Conservation (phyloP, 2,888 invertebrate species). For the Tromatobia lineatoria region DNA sequence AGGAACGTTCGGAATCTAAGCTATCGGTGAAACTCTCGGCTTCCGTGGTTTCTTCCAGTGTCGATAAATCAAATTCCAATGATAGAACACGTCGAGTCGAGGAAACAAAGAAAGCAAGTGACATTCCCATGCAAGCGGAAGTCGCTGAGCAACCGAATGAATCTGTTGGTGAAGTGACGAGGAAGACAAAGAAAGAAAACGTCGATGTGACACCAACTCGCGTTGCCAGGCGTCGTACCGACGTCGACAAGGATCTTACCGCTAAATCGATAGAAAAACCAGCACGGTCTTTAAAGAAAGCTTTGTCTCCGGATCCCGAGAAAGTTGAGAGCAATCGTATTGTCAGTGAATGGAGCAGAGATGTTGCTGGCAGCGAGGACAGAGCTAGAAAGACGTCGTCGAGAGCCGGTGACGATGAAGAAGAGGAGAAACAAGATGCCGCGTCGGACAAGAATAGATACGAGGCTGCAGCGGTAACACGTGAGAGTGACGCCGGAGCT, state of each 20-base stretch:
- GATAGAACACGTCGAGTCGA: neutral
- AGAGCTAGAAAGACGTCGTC: conserved; percentile 36
- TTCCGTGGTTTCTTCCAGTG: neutral
- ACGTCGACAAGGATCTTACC: conserved; percentile 33
- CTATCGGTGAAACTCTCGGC: neutral
- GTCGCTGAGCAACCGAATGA: conserved; percentile 10
- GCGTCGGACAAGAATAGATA: conserved; percentile 63
- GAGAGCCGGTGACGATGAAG: conserved; percentile 14
- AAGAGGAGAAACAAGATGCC: conserved; percentile 34
- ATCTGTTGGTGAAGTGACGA: neutral
- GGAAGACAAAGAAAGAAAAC: conserved; percentile 6
- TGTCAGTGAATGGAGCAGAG: conserved; percentile 17
- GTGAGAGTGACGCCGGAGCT: conserved; percentile 44
- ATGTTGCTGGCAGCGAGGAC: neutral
- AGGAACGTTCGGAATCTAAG: conserved; percentile 40
- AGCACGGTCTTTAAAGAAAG: conserved; percentile 4
- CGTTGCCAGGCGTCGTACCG: conserved; percentile 20
- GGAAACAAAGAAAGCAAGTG: conserved; percentile 10
- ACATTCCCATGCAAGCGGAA: neutral
- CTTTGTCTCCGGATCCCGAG: conserved; percentile 31
- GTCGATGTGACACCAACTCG: neutral
- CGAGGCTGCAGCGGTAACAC: conserved; percentile 43
- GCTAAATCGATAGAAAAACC: conserved; percentile 12
- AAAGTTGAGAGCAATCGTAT: conserved; percentile 1
- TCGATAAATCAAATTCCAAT: neutral